These are phyloP conservation scores for Pedionomus torquatus DNA, from an alignment of 2,113 vertebrate species.

Conservation along the genomic window DNA sequence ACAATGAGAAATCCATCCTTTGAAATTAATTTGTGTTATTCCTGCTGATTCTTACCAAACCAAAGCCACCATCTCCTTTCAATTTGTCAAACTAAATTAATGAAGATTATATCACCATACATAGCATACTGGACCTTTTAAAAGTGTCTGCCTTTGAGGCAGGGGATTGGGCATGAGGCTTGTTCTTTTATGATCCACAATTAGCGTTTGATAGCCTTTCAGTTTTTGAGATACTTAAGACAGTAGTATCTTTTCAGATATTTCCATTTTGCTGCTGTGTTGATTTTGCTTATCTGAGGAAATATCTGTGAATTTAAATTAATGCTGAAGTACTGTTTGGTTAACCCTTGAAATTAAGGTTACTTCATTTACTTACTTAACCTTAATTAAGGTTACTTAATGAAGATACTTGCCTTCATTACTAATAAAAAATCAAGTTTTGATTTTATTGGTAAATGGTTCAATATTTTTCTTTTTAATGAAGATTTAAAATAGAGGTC, in stretches of 20 bases:
- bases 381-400: no score
- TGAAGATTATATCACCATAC: neutral
- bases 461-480: neutral
- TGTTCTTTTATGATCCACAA: neutral
- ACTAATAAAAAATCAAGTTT: neutral
- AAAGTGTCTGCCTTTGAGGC: neutral
- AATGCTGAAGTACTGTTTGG: neutral
- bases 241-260: neutral
- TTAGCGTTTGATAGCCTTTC: neutral
- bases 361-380: no score
- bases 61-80: neutral
- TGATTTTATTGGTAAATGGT: neutral
- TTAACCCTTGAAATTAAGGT: neutral
- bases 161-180: rapidly evolving
- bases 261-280: neutral
- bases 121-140: neutral
- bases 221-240: neutral
- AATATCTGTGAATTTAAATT: neutral
- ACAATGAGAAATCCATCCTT: neutral
- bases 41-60: neutral
- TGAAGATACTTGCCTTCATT: neutral
- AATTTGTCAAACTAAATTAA: neutral
- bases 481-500: neutral
- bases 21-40: neutral
- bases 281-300: neutral